Evolutionary conservation across 2,113 vertebrate genomes (phyloP).

Genomic region (Mastomys natalensis): DNA sequence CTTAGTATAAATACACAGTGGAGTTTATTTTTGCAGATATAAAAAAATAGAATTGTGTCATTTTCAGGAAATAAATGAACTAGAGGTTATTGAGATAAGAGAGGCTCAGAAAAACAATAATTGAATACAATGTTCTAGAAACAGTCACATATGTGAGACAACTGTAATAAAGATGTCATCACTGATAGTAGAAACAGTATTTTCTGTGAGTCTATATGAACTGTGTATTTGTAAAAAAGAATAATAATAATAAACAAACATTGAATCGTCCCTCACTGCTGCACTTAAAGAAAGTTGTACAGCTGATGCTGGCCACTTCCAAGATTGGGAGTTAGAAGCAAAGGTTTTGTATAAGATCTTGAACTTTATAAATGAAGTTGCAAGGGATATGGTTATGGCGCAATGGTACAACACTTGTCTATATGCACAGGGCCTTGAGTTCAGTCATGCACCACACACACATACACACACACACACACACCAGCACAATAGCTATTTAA

Average conservation of each 20-base stretch:
- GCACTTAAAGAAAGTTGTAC: not conserved
- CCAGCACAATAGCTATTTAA: not conserved
- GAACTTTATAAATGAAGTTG: not conserved
- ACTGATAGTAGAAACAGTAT: not conserved
- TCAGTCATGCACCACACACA: not conserved
- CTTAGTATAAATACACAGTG: not conserved
- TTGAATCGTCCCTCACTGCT: not conserved
- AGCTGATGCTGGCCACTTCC: not conserved
- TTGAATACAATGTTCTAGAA: not conserved
- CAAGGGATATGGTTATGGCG: not conserved
- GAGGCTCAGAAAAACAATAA: not conserved
- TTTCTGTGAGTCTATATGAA: not conserved
- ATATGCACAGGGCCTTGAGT: not conserved
- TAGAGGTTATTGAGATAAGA: not conserved
- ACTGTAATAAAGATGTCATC: conserved; percentile 3
- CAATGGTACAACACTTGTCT: not conserved
- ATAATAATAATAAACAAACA: not conserved
- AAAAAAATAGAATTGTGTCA: not conserved
- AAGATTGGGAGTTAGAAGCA: not conserved
- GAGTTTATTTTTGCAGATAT: not conserved
- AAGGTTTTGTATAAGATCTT: not conserved
- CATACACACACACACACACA: not conserved
- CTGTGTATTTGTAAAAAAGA: not conserved
- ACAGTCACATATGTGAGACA: not conserved
- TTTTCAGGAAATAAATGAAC: not conserved